These are phyloP conservation scores for Drosophila burlai DNA, from an alignment of 1,140 invertebrate genomes.

Conservation along the genomic window DNA sequence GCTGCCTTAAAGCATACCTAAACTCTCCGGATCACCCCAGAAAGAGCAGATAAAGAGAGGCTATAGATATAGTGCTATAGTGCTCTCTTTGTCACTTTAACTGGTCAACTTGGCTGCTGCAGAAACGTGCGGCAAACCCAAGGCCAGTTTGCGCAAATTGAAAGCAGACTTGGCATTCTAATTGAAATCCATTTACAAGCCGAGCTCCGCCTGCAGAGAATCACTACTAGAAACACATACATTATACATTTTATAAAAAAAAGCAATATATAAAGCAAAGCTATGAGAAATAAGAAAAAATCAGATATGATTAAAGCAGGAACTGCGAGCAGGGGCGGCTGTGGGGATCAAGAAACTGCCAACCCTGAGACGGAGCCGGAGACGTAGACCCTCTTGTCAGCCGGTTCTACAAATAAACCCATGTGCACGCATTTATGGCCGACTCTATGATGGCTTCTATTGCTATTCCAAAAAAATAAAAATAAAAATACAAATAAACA, in stretches of 20 bases:
- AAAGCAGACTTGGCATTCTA: constrained; percentile 45
- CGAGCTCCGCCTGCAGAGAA: constrained; percentile 23
- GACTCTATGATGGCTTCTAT: constrained; percentile 15
- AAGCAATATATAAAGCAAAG: not conserved
- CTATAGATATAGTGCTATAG: not conserved
- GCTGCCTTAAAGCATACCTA: not conserved
- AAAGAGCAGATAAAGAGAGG: constrained; percentile 4
- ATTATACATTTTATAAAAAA: not conserved
- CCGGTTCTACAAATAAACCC: constrained; percentile 47
- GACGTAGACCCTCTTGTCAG: constrained; percentile 35
- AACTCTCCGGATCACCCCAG: constrained; percentile 2
- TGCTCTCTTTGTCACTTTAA: not conserved
- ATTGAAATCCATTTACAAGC: constrained; percentile 54
- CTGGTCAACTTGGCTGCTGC: constrained; percentile 19
- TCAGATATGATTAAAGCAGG: constrained; percentile 33
- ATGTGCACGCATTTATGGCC: constrained; percentile 39
- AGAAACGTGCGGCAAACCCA: constrained; percentile 39
- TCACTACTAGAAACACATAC: constrained; percentile 3
- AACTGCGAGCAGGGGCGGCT: constrained; percentile 37
- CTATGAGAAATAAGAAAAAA: not conserved
- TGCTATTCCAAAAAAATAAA: not conserved
- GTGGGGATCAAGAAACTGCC: constrained; percentile 57
- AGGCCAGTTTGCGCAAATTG: constrained; percentile 46
- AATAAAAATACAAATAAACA: not conserved
- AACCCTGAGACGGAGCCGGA: constrained; percentile 47